Percentiles rank a stretch among this genome's conserved stretches.
These are phyloP conservation scores for Erethizon dorsatum DNA, from an alignment of 2,797 vertebrate species.

Conservation along the genomic window DNA sequence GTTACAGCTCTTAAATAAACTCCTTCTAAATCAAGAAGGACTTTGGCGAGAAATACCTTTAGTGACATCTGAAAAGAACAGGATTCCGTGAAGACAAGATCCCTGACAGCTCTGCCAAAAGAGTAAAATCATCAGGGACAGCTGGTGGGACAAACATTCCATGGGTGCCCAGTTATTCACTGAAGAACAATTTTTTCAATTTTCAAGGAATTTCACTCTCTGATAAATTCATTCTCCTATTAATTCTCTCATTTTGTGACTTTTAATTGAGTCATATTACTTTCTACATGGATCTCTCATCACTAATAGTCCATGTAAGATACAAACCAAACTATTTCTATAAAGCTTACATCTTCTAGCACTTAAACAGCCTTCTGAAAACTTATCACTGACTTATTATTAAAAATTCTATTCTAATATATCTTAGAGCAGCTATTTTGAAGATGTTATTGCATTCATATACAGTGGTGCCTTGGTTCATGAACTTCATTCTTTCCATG, in stretches of 20 bases:
- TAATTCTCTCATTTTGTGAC: slow-evolving; percentile 31
- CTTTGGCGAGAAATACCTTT: slow-evolving; percentile 40
- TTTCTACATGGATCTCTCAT: neutral
- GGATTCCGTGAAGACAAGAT: neutral
- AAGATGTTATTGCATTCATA: neutral
- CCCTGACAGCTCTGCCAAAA: neutral
- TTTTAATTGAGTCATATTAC: neutral
- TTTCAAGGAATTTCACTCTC: slow-evolving; percentile 55
- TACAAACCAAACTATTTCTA: neutral
- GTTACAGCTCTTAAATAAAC: neutral
- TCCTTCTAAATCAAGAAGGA: neutral
- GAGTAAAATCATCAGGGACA: neutral
- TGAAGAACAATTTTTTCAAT: slow-evolving; percentile 43
- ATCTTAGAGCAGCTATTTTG: neutral
- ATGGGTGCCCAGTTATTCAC: neutral
- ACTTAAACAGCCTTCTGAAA: neutral
- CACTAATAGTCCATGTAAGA: neutral
- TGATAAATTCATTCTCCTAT: slow-evolving; percentile 36
- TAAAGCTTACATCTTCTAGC: neutral
- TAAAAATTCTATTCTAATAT: neutral
- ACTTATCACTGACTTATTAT: neutral
- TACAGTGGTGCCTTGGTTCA: neutral
- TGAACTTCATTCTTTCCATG: neutral
- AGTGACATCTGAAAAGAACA: slow-evolving; percentile 25
- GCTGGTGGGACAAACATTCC: neutral